Evolutionary conservation across 2,888 invertebrate genomes (phyloP).

Genomic region (Nomada goodeniana): DNA sequence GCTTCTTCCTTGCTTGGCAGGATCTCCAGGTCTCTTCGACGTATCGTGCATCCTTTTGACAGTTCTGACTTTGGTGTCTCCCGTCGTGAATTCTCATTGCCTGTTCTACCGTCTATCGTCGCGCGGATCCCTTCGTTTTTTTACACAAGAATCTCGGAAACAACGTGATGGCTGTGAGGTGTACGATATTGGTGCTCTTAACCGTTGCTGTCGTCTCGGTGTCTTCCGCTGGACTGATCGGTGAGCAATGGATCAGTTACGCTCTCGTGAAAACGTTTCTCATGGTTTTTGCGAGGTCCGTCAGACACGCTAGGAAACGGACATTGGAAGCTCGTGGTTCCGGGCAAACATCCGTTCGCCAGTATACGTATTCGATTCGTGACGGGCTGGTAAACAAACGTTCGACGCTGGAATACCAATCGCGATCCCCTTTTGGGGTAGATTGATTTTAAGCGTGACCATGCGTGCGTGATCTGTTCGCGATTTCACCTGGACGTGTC

Average conservation of each 20-base stretch:
- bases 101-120: background rate
- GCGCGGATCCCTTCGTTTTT: background rate
- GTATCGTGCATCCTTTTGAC: conserved; percentile 54
- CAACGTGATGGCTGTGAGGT: conserved; percentile 73
- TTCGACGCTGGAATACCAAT: conserved; percentile 19
- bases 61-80: conserved; percentile 32
- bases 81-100: background rate
- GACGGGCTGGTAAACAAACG: conserved; percentile 31
- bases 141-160: conserved; percentile 10
- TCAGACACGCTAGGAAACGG: background rate
- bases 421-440: background rate
- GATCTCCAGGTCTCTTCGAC: conserved; percentile 73
- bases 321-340: background rate
- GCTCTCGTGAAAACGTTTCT: conserved; percentile 31
- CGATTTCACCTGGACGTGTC: background rate
- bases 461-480: background rate
- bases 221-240: conserved; percentile 81
- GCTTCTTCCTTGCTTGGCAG: conserved; percentile 81
- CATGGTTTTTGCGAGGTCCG: conserved; percentile 24
- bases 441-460: conserved; percentile 2
- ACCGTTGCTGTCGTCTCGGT: conserved; percentile 73
- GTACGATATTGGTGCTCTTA: conserved; percentile 74
- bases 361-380: background rate
- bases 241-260: conserved; percentile 73
- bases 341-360: background rate